Evolutionary conservation across 2,888 invertebrate genomes (phyloP).

Genomic region (Diloba caeruleocephala): DNA sequence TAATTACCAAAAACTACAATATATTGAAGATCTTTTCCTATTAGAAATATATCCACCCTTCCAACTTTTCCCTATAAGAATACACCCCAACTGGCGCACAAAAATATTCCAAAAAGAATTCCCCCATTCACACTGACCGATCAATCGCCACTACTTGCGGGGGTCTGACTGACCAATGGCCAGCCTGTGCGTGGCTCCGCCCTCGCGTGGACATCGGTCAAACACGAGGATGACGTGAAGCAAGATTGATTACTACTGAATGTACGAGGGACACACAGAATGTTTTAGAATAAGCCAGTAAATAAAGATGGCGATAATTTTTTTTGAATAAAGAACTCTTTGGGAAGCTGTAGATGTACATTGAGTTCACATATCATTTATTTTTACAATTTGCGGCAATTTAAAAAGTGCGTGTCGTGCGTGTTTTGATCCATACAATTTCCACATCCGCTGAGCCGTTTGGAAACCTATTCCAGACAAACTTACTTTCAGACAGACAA

Average conservation of each 20-base stretch:
- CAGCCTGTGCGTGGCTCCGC: conserved; percentile 64
- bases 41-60: conserved; percentile 17
- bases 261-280: too few relatives aligned
- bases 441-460: too few relatives aligned
- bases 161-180: conserved; percentile 72
- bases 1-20: too few relatives aligned
- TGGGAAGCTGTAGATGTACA: too few relatives aligned
- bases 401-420: too few relatives aligned
- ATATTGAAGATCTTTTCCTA: conserved; percentile 9
- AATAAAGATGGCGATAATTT: neutral
- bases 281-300: too few relatives aligned
- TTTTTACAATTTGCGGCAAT: too few relatives aligned
- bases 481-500: too few relatives aligned
- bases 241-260: conserved; percentile 24
- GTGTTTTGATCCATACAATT: too few relatives aligned
- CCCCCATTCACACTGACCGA: conserved; percentile 34
- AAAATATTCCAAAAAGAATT: conserved; percentile 24
- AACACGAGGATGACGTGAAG: conserved; percentile 17
- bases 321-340: too few relatives aligned
- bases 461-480: too few relatives aligned
- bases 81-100: conserved; percentile 14
- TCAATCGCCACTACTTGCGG: conserved; percentile 16
- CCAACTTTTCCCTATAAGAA: conserved; percentile 40
- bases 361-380: too few relatives aligned
- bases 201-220: conserved; percentile 70